Evolutionary conservation across 1,140 invertebrate genomes (phyloP), one percentile per base, ranked within the genome.

Genomic region (Pentalonia nigronervosa): DNA sequence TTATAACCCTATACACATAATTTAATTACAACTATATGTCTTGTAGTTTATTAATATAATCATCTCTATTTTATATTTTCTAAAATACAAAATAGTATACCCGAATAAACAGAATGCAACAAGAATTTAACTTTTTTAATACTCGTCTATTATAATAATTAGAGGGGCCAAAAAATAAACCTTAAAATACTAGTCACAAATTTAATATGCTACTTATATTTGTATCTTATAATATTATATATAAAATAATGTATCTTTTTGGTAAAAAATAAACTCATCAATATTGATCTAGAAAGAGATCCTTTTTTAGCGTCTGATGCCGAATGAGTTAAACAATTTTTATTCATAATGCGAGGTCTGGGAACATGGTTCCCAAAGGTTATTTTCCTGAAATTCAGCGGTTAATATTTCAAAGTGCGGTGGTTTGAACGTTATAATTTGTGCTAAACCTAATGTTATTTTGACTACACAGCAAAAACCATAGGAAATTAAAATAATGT

Each of bases 361-460:
- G 91, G 91, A 93, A 86, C 48, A 83, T 20, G 11, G n/a, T 83
- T 93, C 91, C 91, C 91, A 84, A 9, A 93, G 91, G 91, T 93
- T 93, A 93, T 93, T 93, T 93, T 86, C 91, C 91, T 34, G 91
- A 84, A 93, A 56, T 67, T 83, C 81, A 36, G 11, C 36, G 81
- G 81, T 93, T 83, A 93, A 93, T 93, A 93, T 83, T 93, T 86
- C 76, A 93, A 84, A 93, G n/a, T n/a, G 34, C 36, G 25, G 81
- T 86, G 50, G 91, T 93, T 93, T 93, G 47, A 84, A 56, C 47
- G 76, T n/a, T 53, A 92, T 84, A 50, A 84, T 83, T 84, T 53
- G 48, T 76, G 67, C 30, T 91, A 48, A 81, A 48, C 21, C 8
- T 91, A 47, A 91, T 91, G 34, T 81, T 45, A 67, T 41, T n/a